Base-by-base conservation (phyloP, 2,113 vertebrate genomes). In the Zosterops borbonicus region DNA sequence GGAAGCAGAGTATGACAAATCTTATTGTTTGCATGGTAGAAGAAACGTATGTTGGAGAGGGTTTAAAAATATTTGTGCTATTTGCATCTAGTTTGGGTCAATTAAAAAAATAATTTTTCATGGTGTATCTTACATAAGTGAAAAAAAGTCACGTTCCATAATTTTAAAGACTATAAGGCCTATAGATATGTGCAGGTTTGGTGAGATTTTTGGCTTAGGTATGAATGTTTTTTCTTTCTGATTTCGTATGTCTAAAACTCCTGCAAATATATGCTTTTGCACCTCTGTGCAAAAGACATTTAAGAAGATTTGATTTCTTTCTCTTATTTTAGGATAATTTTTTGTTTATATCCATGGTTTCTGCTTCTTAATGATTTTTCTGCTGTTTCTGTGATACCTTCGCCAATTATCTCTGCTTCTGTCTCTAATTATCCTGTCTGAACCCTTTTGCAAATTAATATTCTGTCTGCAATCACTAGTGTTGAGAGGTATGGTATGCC, bases 381-480 rank as follows among this genome's bases (percentile, higher is more conserved):
- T 90, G 58, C 70, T 74, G 15, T 81, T 85, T 91, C 63, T 83
- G 3, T 77, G 25, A 53, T 76, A 71, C 14, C 18, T 70, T 81
- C 55, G 16, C 23, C 63, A 78, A 52, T 70, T 88, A 62, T 53
- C 5, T 77, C 71, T 87, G 55, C 47, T 69, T 64, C 52, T 67
- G 23, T 52, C 59, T 85, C 41, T 63, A 88, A 80, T 58, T 82
- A 82, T 71, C 28, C 42, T 67, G 62, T 22, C 23, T 86, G 39
- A 88, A 63, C 3, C 14, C 9, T 77, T 90, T 65, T 74, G 22
- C 47, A 94, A 94, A 93, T 92, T 79, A 89, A 67, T 87, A 77
- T 67, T 85, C 69, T 83, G 15, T 22, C 50, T 83, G 25, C 25
- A 56, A 18, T 41, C 60, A 81, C 22, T 18, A 35, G 33, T 74